Evolutionary conservation across 2,888 invertebrate genomes (phyloP), one percentile per base, ranked within the genome.

Genomic region (Ophion costatus): DNA sequence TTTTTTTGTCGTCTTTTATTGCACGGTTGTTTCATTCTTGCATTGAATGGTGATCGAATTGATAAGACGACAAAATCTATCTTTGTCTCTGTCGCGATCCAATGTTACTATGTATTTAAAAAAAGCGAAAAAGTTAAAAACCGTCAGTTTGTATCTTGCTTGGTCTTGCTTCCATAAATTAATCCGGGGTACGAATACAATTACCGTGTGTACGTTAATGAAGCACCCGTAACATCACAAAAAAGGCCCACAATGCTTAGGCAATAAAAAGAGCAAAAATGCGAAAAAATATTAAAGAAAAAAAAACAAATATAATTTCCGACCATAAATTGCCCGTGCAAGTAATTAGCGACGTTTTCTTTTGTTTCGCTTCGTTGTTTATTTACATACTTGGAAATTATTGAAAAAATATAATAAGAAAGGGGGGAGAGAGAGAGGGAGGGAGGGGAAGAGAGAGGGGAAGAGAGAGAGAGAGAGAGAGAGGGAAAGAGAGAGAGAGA

Each of bases 71-170:
- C 2, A 2, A 29, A 42, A 42, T 42, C 42, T 42, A 9, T 42
- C 42, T 0, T 11, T 11, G 42, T 42, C 42, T 42, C 11, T 9
- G 42, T 42, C 42, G 11, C 42, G 10, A 42, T 42, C 42, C 42
- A 6, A 42, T 42, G 42, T 42, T 42, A 42, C 42, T 42, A 11
- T 11, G 11, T 42, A 6, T 42, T 42, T 42, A 9, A 9, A 42
- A 42, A 11, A 42, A 42, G 1, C 42, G 11, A 42, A 42, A 45
- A 71, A 45, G 20, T 11, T 20, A 63, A 57, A 73, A 66, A 45
- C 17, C 24, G 51, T 42, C 57, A 75, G 83, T 83, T 78, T 71
- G 85, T 87, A 87, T 87, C n/a, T n/a, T n/a, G n/a, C n/a, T 20
- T 42, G 69, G 83, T 79, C 81, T 77, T 64, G 63, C 67, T 76